Percentiles rank a stretch among this genome's conserved stretches.
phyloP scores from a whole-genome alignment of 2,888 invertebrate species.

The Frankliniella fusca region DNA sequence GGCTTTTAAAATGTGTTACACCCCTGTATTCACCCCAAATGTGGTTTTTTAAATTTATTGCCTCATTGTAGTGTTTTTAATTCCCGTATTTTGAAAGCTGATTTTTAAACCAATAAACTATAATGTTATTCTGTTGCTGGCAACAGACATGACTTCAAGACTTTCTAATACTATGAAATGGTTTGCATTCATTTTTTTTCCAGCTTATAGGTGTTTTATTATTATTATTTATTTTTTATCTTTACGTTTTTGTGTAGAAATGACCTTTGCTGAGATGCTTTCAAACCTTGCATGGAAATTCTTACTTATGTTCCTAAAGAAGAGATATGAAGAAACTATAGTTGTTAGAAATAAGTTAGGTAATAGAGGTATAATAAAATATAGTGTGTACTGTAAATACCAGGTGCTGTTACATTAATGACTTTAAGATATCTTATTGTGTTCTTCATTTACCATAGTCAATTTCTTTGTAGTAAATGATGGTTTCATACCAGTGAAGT shows the following conservation, averaged over 20 bases:
- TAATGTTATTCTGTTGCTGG: not conserved
- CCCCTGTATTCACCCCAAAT: not conserved
- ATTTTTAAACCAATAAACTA: not conserved
- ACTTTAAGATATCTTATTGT: no score
- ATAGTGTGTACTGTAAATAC: not conserved
- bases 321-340: not conserved
- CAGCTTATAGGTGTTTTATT: not conserved
- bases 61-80: not conserved
- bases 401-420: no score
- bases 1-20: not conserved
- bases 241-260: not conserved
- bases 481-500: not conserved
- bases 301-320: not conserved
- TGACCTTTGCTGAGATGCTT: not conserved
- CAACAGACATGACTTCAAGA: constrained; percentile 4
- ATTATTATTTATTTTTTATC: not conserved
- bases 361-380: not conserved
- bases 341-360: not conserved
- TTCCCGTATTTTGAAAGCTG: not conserved
- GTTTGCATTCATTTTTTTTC: not conserved
- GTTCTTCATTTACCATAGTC: not conserved
- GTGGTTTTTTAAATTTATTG: not conserved
- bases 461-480: not conserved
- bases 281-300: not conserved
- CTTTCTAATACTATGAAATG: not conserved